Conservation (phyloP, 2,888 invertebrate genomes). For the Rhopalosiphum nymphaeae region DNA sequence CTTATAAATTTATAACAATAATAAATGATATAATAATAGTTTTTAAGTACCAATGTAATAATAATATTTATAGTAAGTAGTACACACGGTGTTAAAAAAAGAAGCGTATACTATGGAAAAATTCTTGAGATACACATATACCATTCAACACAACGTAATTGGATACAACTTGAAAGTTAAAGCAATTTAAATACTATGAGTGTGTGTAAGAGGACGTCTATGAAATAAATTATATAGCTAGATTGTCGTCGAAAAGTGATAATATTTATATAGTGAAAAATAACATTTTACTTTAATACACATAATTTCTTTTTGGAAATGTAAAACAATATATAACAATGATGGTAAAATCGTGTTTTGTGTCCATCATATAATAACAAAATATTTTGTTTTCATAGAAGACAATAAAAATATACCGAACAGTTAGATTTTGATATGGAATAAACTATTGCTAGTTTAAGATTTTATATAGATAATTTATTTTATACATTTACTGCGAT, state of each 20-base stretch:
- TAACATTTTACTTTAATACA: not conserved
- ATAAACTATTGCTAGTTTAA: not conserved
- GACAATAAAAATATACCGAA: not conserved
- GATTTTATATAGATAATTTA: not conserved
- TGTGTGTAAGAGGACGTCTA: not conserved
- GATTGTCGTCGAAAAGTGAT: not conserved
- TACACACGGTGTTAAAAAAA: not conserved
- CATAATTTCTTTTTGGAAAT: constrained; percentile 19
- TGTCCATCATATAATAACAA: not conserved
- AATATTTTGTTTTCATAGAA: not conserved
- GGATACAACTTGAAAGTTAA: constrained; percentile 33
- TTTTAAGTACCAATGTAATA: not conserved
- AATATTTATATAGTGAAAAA: not conserved
- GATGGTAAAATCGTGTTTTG: not conserved
- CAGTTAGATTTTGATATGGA: not conserved
- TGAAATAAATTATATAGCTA: constrained; percentile 1
- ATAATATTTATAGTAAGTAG: not conserved
- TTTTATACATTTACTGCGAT: not conserved
- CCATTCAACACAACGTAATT: constrained; percentile 30
- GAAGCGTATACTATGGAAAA: not conserved
- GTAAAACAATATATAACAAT: not conserved
- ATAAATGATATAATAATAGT: not conserved
- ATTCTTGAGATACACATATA: not conserved
- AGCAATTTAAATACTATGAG: not conserved
- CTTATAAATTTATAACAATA: not conserved